Evolutionary conservation across 2,888 invertebrate genomes (phyloP), one percentile per base, ranked within the genome.

Genomic region (Mesorhabditis belari): DNA sequence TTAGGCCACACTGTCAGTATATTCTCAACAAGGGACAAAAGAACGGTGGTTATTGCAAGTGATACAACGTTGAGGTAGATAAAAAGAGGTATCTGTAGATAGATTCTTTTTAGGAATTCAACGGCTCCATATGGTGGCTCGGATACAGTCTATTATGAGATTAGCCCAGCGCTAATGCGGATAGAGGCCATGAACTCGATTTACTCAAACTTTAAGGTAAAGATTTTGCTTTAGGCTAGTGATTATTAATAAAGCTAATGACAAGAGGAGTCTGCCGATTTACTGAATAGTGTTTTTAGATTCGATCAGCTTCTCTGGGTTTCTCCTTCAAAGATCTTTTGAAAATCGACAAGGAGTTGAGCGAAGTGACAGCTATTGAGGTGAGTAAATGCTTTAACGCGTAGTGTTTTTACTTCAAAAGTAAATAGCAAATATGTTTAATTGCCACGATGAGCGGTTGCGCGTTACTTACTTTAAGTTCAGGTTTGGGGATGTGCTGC

Each of bases 401-500:
- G n/a, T n/a, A n/a, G n/a, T n/a, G n/a, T n/a, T n/a, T n/a, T 35
- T 35, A 17, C 44, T 35, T 35, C 44, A n/a, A 35, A n/a, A 35
- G 44, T n/a, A 35, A 35, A 35, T 35, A n/a, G 44, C n/a, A 35
- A n/a, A 35, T 17, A 35, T 1, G 1, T 35, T 35, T 35, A 35
- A 35, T 1, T 9, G 44, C 44, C 12, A 35, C 44, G 44, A 9
- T 35, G n/a, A 35, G 2, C 44, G 12, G 44, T 35, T 35, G 44
- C n/a, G 12, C n/a, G 12, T 35, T 35, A 35, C 12, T 17, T 17
- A 35, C 44, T 35, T 35, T n/a, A 35, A 26, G 53, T 61, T 12
- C 28, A 69, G 69, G 67, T 67, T 3, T 70, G 70, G 73, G 73
- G 68, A 44, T 83, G 83, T 76, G 82, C 82, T 2, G 79, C 81